These are phyloP conservation scores for Aldabrachelys gigantea DNA, from an alignment of 2,113 vertebrate genomes.

Conservation along the genomic window DNA sequence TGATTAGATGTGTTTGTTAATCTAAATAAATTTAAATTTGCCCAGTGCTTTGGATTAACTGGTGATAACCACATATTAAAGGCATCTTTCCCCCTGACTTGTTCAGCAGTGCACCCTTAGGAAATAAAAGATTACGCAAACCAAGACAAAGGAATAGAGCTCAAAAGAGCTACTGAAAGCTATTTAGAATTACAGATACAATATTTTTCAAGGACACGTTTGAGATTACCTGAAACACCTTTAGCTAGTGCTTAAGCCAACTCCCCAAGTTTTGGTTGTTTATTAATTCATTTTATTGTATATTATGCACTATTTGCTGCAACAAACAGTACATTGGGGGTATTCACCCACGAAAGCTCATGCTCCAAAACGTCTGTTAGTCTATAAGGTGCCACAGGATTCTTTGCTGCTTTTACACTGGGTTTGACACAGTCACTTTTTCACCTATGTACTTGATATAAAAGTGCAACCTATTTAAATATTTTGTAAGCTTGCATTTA, in stretches of 20 bases:
- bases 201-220: neutral
- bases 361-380: too few species aligned
- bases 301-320: neutral
- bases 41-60: neutral
- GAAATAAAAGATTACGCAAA: neutral
- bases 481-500: neutral
- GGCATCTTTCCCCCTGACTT: neutral
- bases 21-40: neutral
- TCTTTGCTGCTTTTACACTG: neutral
- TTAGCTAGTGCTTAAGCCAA: neutral
- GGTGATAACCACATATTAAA: neutral
- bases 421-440: neutral
- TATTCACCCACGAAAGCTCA: too few species aligned
- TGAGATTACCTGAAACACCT: neutral
- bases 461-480: neutral
- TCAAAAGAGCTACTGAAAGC: neutral
- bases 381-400: too few species aligned
- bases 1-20: neutral
- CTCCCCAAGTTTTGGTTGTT: neutral
- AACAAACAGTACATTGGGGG: neutral
- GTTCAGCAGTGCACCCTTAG: neutral
- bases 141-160: neutral
- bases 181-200: neutral
- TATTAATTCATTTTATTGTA: neutral
- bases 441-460: neutral